These are phyloP conservation scores for Callipepla squamata DNA, from an alignment of 2,113 vertebrate species.

Conservation along the genomic window DNA sequence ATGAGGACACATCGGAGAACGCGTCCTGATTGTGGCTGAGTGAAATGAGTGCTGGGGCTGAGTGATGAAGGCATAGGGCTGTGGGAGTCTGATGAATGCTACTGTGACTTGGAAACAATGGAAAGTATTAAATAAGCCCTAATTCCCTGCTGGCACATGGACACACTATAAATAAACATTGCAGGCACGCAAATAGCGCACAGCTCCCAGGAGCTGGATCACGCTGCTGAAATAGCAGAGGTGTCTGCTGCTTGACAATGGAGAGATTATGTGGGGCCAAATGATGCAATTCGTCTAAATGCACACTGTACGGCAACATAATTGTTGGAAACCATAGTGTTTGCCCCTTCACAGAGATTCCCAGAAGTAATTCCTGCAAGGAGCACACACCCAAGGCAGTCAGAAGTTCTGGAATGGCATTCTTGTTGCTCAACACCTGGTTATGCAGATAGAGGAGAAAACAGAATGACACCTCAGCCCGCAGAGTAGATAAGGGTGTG, in stretches of 20 bases:
- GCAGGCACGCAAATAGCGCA: background rate
- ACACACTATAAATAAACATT: background rate
- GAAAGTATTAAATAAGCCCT: background rate
- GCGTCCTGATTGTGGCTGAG: background rate
- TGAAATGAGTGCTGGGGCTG: background rate
- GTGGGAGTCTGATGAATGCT: background rate
- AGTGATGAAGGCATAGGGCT: background rate
- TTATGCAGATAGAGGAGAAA: constrained; percentile 66
- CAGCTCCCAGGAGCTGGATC: background rate
- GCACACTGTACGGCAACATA: background rate
- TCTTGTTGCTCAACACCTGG: constrained; percentile 63
- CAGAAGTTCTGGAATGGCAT: constrained; percentile 66
- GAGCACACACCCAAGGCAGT: constrained; percentile 65
- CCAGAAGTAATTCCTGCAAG: constrained; percentile 29
- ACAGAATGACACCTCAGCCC: constrained; percentile 59
- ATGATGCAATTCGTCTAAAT: background rate
- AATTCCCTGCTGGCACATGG: background rate
- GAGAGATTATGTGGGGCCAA: background rate
- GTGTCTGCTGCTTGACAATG: background rate
- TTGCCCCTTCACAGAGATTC: constrained; percentile 25
- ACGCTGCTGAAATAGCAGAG: background rate
- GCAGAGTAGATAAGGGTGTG: constrained; percentile 65
- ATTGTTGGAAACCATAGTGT: background rate
- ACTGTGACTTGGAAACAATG: background rate
- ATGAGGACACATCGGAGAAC: background rate